Percentiles rank a stretch among this genome's conserved stretches.
Conservation (phyloP, 2,888 invertebrate genomes). For the Drosophila melanosoma region DNA sequence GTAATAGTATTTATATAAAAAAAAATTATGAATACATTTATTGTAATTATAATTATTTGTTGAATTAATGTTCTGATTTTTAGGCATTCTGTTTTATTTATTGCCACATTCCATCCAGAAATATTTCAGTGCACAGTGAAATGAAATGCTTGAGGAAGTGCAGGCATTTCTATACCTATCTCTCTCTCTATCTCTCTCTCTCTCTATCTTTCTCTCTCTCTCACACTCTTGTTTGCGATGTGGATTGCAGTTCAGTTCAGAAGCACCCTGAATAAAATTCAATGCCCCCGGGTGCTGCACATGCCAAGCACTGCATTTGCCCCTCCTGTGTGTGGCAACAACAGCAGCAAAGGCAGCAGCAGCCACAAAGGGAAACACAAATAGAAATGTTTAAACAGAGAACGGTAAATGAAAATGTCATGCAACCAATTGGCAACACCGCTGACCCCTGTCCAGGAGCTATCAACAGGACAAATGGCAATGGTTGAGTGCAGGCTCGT, state of each 20-base stretch:
- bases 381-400: conserved; percentile 29
- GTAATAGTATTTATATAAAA: too few relatives aligned
- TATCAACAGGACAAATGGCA: conserved; percentile 46
- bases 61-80: not conserved
- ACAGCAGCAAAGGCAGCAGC: conserved; percentile 18
- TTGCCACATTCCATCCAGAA: not conserved
- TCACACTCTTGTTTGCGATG: not conserved
- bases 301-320: conserved; percentile 66
- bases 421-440: conserved; percentile 67
- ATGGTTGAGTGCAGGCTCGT: conserved; percentile 35
- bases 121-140: not conserved
- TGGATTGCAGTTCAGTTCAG: conserved; percentile 22
- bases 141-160: not conserved
- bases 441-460: conserved; percentile 60
- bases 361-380: conserved; percentile 13
- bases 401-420: conserved; percentile 61
- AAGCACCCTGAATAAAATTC: conserved; percentile 22
- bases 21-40: not conserved
- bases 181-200: not conserved
- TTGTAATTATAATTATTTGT: not conserved
- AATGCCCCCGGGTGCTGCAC: conserved; percentile 47
- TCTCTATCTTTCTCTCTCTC: not conserved
- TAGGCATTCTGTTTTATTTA: not conserved
- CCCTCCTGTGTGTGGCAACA: conserved; percentile 37
- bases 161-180: not conserved